Conservation (phyloP, 1,140 invertebrate species). For the Drosophila ananassae region DNA sequence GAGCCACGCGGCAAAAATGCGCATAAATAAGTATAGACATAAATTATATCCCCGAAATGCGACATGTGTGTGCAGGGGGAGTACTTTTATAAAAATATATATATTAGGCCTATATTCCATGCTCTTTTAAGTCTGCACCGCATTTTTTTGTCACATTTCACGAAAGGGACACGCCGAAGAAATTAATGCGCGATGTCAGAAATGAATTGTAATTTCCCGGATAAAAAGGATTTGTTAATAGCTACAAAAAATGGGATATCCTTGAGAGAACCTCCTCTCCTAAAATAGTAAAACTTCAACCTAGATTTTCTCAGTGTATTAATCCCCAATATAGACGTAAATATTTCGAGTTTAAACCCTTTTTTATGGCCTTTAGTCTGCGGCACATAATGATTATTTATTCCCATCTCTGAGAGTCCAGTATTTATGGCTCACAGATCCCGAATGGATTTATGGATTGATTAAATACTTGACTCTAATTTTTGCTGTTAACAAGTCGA, state of each 20-base stretch:
- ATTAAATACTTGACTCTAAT: too few species aligned
- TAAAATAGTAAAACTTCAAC: too few species aligned
- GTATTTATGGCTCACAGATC: too few species aligned
- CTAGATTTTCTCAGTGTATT: too few species aligned
- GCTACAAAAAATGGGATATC: not conserved
- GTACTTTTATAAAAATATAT: not conserved
- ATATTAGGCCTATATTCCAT: slow-evolving; percentile 6
- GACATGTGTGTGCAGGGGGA: not conserved
- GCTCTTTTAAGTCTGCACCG: slow-evolving; percentile 18
- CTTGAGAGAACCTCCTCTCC: too few species aligned
- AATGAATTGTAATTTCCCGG: slow-evolving; percentile 17
- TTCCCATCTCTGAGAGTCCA: too few species aligned
- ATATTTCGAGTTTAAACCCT: too few species aligned
- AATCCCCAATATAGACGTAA: too few species aligned
- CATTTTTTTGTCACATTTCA: slow-evolving; percentile 23
- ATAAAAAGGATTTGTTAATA: not conserved
- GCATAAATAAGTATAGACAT: slow-evolving; percentile 49
- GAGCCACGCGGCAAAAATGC: slow-evolving; percentile 24
- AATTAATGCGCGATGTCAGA: slow-evolving; percentile 4
- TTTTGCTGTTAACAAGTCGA: not conserved
- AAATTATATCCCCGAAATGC: slow-evolving; percentile 30
- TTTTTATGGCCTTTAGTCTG: too few species aligned
- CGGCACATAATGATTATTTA: too few species aligned
- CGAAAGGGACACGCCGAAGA: slow-evolving; percentile 1
- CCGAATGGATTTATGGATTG: too few species aligned